Percentiles rank a stretch among this genome's conserved stretches.
Evolutionary conservation across 2,113 vertebrate species (phyloP).

Genomic region (Plecturocebus donacophilus): DNA sequence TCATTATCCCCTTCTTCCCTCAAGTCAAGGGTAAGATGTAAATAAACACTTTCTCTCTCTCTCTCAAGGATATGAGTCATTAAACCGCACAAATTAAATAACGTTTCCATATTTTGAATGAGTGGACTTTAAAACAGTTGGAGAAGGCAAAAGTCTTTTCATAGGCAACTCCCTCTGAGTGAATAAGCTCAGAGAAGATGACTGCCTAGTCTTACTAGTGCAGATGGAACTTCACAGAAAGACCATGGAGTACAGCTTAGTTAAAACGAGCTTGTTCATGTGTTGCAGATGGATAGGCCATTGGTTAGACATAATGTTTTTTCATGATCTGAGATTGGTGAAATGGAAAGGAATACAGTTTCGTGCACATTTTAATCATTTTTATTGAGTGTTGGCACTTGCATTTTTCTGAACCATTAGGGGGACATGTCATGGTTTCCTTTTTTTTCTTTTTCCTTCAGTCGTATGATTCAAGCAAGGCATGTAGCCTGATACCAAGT

Average conservation of each 20-base stretch:
- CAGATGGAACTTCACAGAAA: neutral
- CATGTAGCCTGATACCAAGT: neutral
- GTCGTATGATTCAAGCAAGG: neutral
- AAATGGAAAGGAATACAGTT: constrained; percentile 14
- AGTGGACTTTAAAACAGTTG: neutral
- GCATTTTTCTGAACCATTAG: neutral
- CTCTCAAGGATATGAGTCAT: constrained; percentile 3
- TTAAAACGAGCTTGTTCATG: constrained; percentile 9
- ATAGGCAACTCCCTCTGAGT: neutral
- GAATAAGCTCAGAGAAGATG: neutral
- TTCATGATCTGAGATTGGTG: constrained; percentile 6
- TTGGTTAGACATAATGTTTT: neutral
- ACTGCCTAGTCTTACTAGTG: neutral
- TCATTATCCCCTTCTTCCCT: neutral
- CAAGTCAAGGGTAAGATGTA: constrained; percentile 44
- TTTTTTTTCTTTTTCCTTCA: neutral
- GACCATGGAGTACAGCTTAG: neutral
- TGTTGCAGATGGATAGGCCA: neutral
- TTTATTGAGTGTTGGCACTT: constrained; percentile 25
- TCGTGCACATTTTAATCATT: constrained; percentile 22
- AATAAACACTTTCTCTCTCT: neutral
- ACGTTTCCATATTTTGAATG: constrained; percentile 15
- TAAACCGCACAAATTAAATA: constrained; percentile 38
- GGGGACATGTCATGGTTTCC: neutral
- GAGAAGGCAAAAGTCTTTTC: neutral